Conservation (phyloP, 2,797 vertebrate genomes). For the Ctenosaura bakeri region DNA sequence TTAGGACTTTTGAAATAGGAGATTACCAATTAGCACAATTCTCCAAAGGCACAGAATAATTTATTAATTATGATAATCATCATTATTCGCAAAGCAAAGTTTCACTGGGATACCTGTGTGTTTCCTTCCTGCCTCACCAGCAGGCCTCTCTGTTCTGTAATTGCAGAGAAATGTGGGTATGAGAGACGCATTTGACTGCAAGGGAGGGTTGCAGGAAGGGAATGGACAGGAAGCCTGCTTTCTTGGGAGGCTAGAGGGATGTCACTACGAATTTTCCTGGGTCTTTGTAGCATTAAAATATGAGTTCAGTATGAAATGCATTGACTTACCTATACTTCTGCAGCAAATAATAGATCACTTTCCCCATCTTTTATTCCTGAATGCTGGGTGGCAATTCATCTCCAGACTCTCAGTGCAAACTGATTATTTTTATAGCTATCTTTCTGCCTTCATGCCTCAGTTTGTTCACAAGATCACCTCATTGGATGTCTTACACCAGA, state of each 20-base stretch:
- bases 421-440: background rate
- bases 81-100: slow-evolving; percentile 73
- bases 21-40: slow-evolving; percentile 78
- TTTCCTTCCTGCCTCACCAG: slow-evolving; percentile 61
- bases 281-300: background rate
- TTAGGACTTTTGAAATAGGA: slow-evolving; percentile 80
- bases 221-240: slow-evolving; percentile 41
- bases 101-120: slow-evolving; percentile 69
- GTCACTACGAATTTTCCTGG: background rate
- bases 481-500: background rate
- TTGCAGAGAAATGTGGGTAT: slow-evolving; percentile 68
- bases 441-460: background rate
- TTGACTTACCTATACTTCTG: background rate
- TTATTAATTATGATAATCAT: slow-evolving; percentile 80
- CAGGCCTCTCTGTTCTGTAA: slow-evolving; percentile 68
- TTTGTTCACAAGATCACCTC: background rate
- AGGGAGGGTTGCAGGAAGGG: background rate
- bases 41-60: slow-evolving; percentile 76
- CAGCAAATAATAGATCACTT: background rate
- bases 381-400: background rate
- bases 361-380: background rate
- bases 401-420: background rate
- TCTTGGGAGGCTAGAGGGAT: background rate
- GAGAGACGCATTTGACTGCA: slow-evolving; percentile 57
- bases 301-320: background rate